Evolutionary conservation across 2,797 vertebrate species (phyloP).

Genomic region (Microctenopoma steveboyesi): DNA sequence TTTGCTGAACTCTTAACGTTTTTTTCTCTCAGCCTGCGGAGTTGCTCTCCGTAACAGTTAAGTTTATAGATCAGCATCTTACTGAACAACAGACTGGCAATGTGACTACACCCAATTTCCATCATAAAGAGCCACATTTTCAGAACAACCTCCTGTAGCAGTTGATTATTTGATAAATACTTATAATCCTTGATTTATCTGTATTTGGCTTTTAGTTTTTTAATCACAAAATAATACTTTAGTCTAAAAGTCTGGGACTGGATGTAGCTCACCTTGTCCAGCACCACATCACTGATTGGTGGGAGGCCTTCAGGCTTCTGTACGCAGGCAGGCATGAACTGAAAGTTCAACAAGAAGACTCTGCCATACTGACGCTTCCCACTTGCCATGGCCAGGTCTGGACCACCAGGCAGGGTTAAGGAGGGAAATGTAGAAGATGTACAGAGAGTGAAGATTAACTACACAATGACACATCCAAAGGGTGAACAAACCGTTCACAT

Average conservation of each 20-base stretch:
- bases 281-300: constrained; percentile 95
- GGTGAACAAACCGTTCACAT: neutral
- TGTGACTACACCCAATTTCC: neutral
- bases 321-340: constrained; percentile 94
- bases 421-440: neutral
- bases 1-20: no score
- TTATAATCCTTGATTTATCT: neutral
- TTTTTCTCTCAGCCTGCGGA: no score
- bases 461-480: neutral
- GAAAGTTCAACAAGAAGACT: constrained; percentile 94
- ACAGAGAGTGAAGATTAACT: neutral
- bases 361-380: constrained; percentile 94
- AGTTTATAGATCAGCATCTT: no score
- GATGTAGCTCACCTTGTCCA: constrained; percentile 90
- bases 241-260: neutral
- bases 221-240: neutral
- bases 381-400: constrained; percentile 88
- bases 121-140: constrained; percentile 1
- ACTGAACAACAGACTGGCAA: no score
- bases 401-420: constrained; percentile 11
- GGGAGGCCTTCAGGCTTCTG: constrained; percentile 97
- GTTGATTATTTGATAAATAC: neutral
- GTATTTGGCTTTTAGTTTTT: neutral
- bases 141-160: neutral
- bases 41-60: no score